Conservation (phyloP, 2,113 vertebrate species). For the Morone saxatilis region DNA sequence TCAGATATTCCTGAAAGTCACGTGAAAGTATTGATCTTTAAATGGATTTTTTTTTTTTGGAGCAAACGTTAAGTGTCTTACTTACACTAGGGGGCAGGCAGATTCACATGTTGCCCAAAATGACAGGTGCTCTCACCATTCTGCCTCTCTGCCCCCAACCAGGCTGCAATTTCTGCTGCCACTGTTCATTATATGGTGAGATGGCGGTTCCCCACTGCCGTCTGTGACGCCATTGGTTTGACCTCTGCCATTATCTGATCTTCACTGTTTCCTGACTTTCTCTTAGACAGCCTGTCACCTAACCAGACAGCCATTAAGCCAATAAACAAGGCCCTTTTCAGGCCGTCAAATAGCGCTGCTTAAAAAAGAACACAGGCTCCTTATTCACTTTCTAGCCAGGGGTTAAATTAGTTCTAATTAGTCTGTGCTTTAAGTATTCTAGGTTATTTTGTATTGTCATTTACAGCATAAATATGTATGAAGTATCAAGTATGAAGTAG, state of each 20-base stretch:
- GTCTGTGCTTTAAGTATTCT: too few relatives aligned
- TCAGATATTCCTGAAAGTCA: constrained; percentile 53
- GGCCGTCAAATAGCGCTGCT: too few relatives aligned
- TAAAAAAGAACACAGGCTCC: too few relatives aligned
- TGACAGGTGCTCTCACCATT: constrained; percentile 1
- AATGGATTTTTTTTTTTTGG: neutral
- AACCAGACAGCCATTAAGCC: neutral
- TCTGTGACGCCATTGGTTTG: neutral
- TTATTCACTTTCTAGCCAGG: too few relatives aligned
- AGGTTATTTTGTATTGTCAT: too few relatives aligned
- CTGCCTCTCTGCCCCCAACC: neutral
- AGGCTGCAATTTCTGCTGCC: neutral
- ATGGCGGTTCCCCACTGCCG: neutral
- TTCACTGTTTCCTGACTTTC: constrained; percentile 9
- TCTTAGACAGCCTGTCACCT: neutral
- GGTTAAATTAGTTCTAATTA: too few relatives aligned
- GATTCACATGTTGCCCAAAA: neutral
- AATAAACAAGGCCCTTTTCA: too few relatives aligned
- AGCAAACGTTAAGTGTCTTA: neutral
- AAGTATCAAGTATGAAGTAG: too few relatives aligned
- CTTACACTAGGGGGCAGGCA: neutral
- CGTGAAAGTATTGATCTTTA: constrained; percentile 56
- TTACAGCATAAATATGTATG: too few relatives aligned
- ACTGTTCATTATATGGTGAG: neutral
- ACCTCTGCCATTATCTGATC: constrained; percentile 23